phyloP scores from a whole-genome alignment of 2,113 vertebrate genomes.

The Stigmatopora nigra region DNA sequence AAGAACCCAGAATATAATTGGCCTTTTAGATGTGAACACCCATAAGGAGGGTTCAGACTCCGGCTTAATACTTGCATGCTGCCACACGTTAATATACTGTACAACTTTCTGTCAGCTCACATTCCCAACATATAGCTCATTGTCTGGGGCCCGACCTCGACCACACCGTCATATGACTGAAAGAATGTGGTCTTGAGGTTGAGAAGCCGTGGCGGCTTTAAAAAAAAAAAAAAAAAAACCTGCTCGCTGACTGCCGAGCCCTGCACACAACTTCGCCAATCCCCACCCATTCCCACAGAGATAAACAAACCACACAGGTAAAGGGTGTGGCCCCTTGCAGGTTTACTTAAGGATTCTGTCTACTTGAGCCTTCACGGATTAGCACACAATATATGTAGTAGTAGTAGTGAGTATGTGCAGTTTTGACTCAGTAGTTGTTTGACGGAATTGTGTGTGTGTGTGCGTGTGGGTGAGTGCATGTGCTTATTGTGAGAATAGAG shows the following conservation, averaged over 20 bases:
- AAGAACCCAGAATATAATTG: conserved; percentile 28
- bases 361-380: conserved; percentile 27
- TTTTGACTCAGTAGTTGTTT: conserved; percentile 17
- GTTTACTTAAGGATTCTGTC: conserved; percentile 51
- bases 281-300: conserved; percentile 27
- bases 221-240: conserved; percentile 27
- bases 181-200: conserved; percentile 51
- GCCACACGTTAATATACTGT: conserved; percentile 14
- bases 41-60: conserved; percentile 46
- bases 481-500: conserved; percentile 44
- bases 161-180: conserved; percentile 36
- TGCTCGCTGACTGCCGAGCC: conserved; percentile 17
- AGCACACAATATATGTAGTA: conserved; percentile 34
- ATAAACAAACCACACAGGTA: conserved; percentile 56
- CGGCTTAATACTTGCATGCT: conserved; percentile 10
- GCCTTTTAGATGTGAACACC: conserved; percentile 46
- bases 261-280: conserved; percentile 8
- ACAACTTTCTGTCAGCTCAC: conserved; percentile 19
- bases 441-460: conserved; percentile 28
- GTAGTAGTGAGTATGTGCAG: conserved; percentile 23
- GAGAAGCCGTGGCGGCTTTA: conserved; percentile 24
- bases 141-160: conserved; percentile 13
- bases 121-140: conserved; percentile 9
- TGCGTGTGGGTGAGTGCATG: conserved; percentile 20
- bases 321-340: conserved; percentile 43